Conservation (phyloP, 1,140 invertebrate species). For the Druon quercuslanigerum region DNA sequence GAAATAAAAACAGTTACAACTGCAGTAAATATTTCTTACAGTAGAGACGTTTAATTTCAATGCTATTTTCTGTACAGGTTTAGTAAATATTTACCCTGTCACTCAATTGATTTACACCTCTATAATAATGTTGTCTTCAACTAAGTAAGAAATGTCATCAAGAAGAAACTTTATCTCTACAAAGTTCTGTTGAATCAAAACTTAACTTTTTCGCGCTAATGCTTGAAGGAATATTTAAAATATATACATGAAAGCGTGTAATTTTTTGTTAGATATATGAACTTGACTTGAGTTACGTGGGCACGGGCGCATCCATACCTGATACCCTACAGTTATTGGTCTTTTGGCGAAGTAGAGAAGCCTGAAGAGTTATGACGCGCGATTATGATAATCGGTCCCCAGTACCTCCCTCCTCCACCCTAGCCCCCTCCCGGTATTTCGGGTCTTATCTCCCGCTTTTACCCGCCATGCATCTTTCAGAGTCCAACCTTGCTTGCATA, state of each 20-base stretch:
- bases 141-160: no score
- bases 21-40: conserved; percentile 24
- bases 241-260: conserved; percentile 23
- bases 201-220: background rate
- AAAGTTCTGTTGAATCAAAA: no score
- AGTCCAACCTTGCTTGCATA: conserved; percentile 52
- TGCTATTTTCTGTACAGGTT: background rate
- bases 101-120: conserved; percentile 9
- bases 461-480: conserved; percentile 55
- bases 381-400: conserved; percentile 74
- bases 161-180: no score
- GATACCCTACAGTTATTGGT: conserved; percentile 37
- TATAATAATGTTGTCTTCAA: background rate
- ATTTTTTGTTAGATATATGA: conserved; percentile 12
- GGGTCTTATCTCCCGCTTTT: conserved; percentile 52
- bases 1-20: conserved; percentile 31
- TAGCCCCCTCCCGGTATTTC: conserved; percentile 39
- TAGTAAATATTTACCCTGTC: conserved; percentile 20
- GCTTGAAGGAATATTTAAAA: background rate
- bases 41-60: conserved; percentile 13
- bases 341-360: conserved; percentile 60
- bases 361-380: conserved; percentile 72
- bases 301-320: conserved; percentile 10
- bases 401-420: conserved; percentile 52
- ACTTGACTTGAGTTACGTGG: conserved; percentile 22